phyloP scores from a whole-genome alignment of 2,797 vertebrate species.

The Corythornis leucogaster region DNA sequence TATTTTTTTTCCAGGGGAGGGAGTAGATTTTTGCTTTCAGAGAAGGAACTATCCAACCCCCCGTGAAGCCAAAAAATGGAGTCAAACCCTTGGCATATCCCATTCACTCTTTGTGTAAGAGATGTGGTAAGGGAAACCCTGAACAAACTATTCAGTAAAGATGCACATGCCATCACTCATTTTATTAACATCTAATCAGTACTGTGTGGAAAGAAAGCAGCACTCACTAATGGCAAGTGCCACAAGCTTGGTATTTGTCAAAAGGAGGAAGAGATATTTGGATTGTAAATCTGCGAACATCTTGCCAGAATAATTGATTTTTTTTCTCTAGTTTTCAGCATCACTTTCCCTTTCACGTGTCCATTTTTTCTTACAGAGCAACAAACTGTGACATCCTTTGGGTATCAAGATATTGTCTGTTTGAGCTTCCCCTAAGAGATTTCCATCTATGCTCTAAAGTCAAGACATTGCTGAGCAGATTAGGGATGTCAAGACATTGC shows the following conservation, averaged over 20 bases:
- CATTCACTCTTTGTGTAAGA: background rate
- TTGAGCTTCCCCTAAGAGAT: background rate
- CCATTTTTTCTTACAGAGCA: background rate
- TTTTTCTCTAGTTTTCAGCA: background rate
- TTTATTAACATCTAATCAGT: conserved; percentile 22
- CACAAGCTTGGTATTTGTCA: background rate
- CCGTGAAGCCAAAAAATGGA: background rate
- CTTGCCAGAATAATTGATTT: background rate
- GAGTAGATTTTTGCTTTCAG: background rate
- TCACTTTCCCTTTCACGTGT: background rate
- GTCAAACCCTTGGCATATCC: background rate
- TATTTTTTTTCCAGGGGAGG: background rate
- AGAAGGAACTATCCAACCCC: background rate
- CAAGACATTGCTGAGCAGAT: background rate
- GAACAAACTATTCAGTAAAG: background rate
- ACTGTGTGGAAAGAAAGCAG: background rate
- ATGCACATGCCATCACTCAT: background rate
- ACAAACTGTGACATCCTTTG: background rate
- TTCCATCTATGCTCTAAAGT: background rate
- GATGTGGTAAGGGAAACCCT: background rate
- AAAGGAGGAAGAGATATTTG: background rate
- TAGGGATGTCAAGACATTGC: background rate
- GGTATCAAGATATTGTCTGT: background rate
- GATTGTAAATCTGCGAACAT: background rate
- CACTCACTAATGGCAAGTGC: background rate